Evolutionary conservation across 2,113 vertebrate species (phyloP).

Genomic region (Amia ocellicauda): DNA sequence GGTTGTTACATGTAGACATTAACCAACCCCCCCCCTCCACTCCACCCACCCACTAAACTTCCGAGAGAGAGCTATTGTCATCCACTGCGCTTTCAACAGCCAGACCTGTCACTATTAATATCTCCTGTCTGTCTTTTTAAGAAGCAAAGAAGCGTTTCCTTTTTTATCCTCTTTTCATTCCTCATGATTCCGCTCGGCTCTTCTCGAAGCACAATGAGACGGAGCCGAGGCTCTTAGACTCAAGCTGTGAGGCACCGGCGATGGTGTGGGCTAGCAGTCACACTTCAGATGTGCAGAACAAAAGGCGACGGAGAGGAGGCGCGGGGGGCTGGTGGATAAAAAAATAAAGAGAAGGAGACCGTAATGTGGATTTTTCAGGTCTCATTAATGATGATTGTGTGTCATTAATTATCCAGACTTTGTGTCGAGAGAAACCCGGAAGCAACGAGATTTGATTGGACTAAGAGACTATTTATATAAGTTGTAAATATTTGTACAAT

Average conservation of each 20-base stretch:
- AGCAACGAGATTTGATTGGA: no score
- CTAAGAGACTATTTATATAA: no score
- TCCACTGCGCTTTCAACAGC: conserved; percentile 46
- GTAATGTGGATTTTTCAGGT: no score
- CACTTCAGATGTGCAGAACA: no score
- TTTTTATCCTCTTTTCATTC: background rate
- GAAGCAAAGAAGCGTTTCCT: conserved; percentile 2
- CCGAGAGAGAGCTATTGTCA: conserved; percentile 39
- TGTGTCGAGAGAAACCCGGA: no score
- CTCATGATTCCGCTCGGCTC: background rate
- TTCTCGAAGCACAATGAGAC: background rate
- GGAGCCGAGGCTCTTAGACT: background rate
- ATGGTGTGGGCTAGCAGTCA: background rate
- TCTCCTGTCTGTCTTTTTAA: conserved; percentile 29
- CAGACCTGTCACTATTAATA: conserved; percentile 54
- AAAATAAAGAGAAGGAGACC: conserved; percentile 19
- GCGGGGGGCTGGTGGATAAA: conserved; percentile 19
- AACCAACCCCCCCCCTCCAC: conserved; percentile 40
- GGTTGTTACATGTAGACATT: conserved; percentile 47
- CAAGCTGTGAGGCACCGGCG: background rate
- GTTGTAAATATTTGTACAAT: no score
- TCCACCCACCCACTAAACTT: conserved; percentile 32
- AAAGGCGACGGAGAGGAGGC: no score
- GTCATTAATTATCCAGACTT: no score
- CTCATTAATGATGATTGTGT: no score